Percentiles rank a stretch among this genome's conserved stretches.
Conservation (phyloP, 1,140 invertebrate genomes). For the Agraylea sexmaculata region DNA sequence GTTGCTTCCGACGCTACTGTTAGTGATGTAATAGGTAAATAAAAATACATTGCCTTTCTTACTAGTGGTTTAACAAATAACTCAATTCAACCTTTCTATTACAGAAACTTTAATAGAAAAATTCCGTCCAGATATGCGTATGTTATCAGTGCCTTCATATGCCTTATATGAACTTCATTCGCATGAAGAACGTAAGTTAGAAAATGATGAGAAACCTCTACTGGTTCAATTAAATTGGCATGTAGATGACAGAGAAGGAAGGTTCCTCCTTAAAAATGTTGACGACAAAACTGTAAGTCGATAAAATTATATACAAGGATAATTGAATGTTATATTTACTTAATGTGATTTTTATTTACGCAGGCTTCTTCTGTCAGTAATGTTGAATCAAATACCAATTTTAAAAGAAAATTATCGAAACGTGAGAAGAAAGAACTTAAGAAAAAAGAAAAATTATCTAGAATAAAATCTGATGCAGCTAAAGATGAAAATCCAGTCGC, state of each 20-base stretch:
- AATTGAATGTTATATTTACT: background rate
- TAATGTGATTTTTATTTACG: background rate
- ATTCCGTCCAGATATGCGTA: constrained; percentile 98
- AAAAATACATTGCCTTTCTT: constrained; percentile 1
- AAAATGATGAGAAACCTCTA: constrained; percentile 84
- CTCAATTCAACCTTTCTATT: constrained; percentile 10
- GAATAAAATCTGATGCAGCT: constrained; percentile 66
- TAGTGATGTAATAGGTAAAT: constrained; percentile 73
- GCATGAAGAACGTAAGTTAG: constrained; percentile 84
- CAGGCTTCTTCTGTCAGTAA: constrained; percentile 16
- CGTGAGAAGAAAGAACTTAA: constrained; percentile 97
- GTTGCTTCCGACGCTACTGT: constrained; percentile 93
- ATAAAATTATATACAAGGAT: background rate
- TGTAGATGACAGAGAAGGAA: constrained; percentile 92
- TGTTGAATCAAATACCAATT: constrained; percentile 36
- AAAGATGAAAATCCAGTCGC: constrained; percentile 76
- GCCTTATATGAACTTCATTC: constrained; percentile 96
- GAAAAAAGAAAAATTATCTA: constrained; percentile 87
- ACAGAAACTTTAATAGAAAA: constrained; percentile 90
- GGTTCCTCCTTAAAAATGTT: constrained; percentile 85
- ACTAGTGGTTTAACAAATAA: background rate
- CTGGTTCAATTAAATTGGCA: constrained; percentile 99
- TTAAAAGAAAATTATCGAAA: constrained; percentile 88
- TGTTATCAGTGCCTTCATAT: constrained; percentile 92
- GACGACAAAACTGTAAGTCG: constrained; percentile 60